Base-by-base conservation (phyloP, 37 sponge, comb jelly and placozoan genomes). In the Amphimedon queenslandica region DNA sequence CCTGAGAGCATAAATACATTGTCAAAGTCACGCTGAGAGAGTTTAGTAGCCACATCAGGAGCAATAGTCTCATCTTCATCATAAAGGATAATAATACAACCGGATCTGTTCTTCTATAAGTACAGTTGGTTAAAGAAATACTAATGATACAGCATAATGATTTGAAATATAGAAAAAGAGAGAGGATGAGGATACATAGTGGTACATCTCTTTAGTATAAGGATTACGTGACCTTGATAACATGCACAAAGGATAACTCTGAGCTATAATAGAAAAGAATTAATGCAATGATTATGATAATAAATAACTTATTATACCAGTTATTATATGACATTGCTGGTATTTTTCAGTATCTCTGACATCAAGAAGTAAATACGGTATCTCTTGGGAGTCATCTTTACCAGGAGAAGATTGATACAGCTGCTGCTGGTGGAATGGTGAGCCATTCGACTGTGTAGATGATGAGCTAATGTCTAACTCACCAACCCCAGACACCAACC, bases 1-100 rank as follows among this genome's bases (percentile, higher is more conserved):
- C 99, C 99, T 31, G 99, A 95, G 27, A 98, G 77, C 91, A 98
- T 89, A 66, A 98, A 95, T 36, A 92, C 82, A 77, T 98, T 98
- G 56, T 95, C 96, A 27, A 98, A 91, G 6, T 84, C 99, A 64
- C 90, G 82, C 76, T 98, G 96, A 23, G 95, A 79, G 66, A 98
- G 90, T 1, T 76, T 84, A 37, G 96, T 95, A 67, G 99, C 87
- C 3, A 80, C 91, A 35, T 78, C 69, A 58, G 94, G 88, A 41
- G 99, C 99, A 32, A 95, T 81, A 6, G 79, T 75, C 84, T 98
- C 99, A 81, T 98, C 96, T 84, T 95, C 96, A 66, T 98, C 99
- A 71, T 95, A 98, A 38, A 98, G 47, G 5, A 98, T 81, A 57
- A 98, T 95, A 24, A 98, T 92, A 42, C 73, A 74, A n/a, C 99